Base-by-base conservation (phyloP, 2,888 invertebrate species). In the Zaprionus bogoriensis region DNA sequence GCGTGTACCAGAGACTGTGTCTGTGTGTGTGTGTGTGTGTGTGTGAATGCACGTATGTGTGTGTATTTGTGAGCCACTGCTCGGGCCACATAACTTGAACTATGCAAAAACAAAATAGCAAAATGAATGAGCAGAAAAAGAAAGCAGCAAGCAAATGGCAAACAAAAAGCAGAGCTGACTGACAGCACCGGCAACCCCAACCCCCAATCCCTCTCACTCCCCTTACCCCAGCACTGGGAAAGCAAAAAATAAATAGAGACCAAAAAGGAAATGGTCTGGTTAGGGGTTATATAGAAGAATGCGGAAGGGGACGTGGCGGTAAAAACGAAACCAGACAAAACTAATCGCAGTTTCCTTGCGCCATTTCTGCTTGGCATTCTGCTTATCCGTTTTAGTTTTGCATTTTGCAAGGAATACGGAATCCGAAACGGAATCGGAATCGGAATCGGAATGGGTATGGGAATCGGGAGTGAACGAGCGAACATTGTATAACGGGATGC, bases 21-120 rank as follows among this genome's bases (percentile, higher is more conserved):
- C 2, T 44, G 30, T 36, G 14, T 53, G 44, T 47, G 12, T 41
- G 32, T 48, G 45, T 36, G 36, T 25, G 39, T 48, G 23, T 47
- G 32, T 39, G 52, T 42, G 50, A 23, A 60, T 30, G 28, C 38
- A 45, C 45, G 42, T 58, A 48, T 52, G n/a, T n/a, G n/a, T n/a
- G n/a, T n/a, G n/a, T n/a, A n/a, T n/a, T n/a, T n/a, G n/a, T n/a
- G n/a, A n/a, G n/a, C n/a, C n/a, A n/a, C n/a, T n/a, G n/a, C 64
- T 65, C 50, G 69, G 62, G 67, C 61, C 65, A 77, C 67, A 64
- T 69, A 71, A 62, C 80, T 80, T 84, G 73, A 84, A 70, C 82
- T 70, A 75, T 70, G 84, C 77, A 71, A 76, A 78, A 71, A 67
- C 42, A 66, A 72, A 62, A 60, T 62, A 36, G 46, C 51, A 59